These are phyloP conservation scores for Gymnoscopelus microlampas DNA, from an alignment of 2,797 vertebrate species.

Conservation along the genomic window DNA sequence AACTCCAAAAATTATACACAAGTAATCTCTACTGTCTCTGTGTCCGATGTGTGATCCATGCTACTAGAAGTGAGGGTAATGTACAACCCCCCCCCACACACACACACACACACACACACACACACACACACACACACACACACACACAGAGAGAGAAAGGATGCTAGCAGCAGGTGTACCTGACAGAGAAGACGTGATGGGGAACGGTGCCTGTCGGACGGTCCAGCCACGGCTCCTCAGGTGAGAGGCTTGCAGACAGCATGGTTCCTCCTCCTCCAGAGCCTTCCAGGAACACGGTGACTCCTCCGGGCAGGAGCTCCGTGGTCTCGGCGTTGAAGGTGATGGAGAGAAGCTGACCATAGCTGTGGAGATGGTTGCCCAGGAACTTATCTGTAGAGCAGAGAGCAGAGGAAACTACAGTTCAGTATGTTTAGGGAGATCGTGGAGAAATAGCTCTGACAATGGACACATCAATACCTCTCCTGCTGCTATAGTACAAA, in stretches of 20 bases:
- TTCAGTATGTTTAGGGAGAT: no score
- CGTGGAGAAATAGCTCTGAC: no score
- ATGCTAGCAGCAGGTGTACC: constrained; percentile 76
- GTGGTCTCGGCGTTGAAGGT: constrained; percentile 76
- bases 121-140: constrained; percentile 20
- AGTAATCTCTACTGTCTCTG: no score
- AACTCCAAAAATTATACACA: no score
- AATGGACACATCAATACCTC: no score
- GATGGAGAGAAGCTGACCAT: constrained; percentile 85
- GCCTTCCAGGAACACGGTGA: constrained; percentile 84
- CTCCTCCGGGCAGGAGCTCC: constrained; percentile 51
- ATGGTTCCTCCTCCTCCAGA: constrained; percentile 57
- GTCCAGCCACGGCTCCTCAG: constrained; percentile 14
- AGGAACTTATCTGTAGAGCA: constrained; percentile 85
- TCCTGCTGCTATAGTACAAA: no score
- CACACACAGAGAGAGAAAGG: constrained; percentile 12
- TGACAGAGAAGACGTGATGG: constrained; percentile 77
- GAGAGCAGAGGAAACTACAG: constrained; percentile 25
- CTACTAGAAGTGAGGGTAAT: no score
- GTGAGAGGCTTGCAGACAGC: constrained; percentile 65
- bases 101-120: constrained; percentile 19
- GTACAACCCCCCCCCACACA: not conserved
- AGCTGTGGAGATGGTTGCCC: constrained; percentile 85
- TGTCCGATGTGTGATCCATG: no score
- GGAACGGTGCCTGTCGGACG: constrained; percentile 32